Percentiles rank a stretch among this genome's conserved stretches.
phyloP scores from a whole-genome alignment of 2,797 vertebrate species.

The Buceros bicornis region DNA sequence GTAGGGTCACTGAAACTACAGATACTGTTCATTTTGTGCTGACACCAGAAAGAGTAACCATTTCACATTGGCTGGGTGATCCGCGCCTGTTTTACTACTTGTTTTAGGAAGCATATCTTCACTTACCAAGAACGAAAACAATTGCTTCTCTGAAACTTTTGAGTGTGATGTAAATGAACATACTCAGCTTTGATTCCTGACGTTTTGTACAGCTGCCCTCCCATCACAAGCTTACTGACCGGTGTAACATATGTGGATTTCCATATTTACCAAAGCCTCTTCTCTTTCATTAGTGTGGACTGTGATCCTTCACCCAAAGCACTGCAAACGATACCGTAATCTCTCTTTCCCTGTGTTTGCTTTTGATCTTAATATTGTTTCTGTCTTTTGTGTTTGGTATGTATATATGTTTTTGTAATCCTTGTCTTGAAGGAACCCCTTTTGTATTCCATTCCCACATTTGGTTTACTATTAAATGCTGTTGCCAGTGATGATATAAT shows the following conservation, averaged over 20 bases:
- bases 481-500: neutral
- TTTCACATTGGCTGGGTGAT: neutral
- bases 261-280: neutral
- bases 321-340: neutral
- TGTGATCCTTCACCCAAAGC: neutral
- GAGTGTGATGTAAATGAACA: neutral
- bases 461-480: slow-evolving; percentile 68
- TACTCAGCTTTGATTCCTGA: neutral
- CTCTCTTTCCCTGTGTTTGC: neutral
- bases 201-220: slow-evolving; percentile 8
- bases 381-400: slow-evolving; percentile 34
- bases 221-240: neutral
- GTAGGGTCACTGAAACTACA: neutral
- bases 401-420: slow-evolving; percentile 68
- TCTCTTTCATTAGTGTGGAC: neutral
- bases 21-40: neutral
- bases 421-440: neutral
- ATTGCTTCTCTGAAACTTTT: slow-evolving; percentile 9
- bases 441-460: slow-evolving; percentile 32
- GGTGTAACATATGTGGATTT: neutral
- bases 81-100: neutral
- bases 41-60: neutral
- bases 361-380: slow-evolving; percentile 10
- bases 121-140: neutral
- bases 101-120: slow-evolving; percentile 25